Conservation (phyloP, 2,888 invertebrate genomes). For the Pandemis corylana region DNA sequence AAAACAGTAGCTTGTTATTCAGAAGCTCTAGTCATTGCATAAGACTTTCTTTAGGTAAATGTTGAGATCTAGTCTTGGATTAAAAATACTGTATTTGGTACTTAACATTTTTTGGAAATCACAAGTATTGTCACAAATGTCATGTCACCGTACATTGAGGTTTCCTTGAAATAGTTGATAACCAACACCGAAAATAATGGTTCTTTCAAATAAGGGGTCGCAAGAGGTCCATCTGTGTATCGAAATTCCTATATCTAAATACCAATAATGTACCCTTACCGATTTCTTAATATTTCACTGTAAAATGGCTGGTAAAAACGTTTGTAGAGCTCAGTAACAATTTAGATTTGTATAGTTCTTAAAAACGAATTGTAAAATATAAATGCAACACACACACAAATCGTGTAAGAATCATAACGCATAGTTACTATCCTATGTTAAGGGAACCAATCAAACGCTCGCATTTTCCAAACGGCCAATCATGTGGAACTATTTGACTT, state of each 20-base stretch:
- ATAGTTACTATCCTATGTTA: too few relatives aligned
- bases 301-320: slow-evolving; percentile 35
- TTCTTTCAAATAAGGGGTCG: not conserved
- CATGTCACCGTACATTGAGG: slow-evolving; percentile 21
- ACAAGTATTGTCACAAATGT: slow-evolving; percentile 36
- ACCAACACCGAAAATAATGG: not conserved
- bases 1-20: not conserved
- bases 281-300: slow-evolving; percentile 20
- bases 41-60: not conserved
- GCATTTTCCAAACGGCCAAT: not conserved
- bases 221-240: slow-evolving; percentile 29
- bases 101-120: slow-evolving; percentile 1
- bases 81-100: not conserved
- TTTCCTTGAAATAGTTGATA: not conserved
- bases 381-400: slow-evolving; percentile 21
- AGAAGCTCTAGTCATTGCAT: not conserved
- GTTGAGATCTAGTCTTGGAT: not conserved
- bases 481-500: not conserved
- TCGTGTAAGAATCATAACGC: not conserved
- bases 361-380: slow-evolving; percentile 10
- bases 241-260: slow-evolving; percentile 35
- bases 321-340: slow-evolving; percentile 31
- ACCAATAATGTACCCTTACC: slow-evolving; percentile 17
- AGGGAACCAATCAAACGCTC: not conserved
- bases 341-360: slow-evolving; percentile 21